These are phyloP conservation scores for Aphaenogaster ashmeadi DNA, from an alignment of 1,140 invertebrate species.

Conservation along the genomic window DNA sequence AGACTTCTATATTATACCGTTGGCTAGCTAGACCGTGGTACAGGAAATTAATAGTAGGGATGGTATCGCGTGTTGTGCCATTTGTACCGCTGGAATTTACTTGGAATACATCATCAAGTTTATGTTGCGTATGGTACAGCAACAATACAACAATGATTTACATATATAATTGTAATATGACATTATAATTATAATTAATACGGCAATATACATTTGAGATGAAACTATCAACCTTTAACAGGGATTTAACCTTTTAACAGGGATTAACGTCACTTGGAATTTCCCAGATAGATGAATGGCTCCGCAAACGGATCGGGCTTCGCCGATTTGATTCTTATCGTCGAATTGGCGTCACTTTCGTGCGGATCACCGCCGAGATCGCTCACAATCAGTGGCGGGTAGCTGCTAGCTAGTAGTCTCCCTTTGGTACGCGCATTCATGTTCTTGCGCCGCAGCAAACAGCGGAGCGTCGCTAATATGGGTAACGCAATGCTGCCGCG, in stretches of 20 bases:
- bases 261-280: conserved; percentile 7
- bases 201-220: neutral
- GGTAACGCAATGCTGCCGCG: conserved; percentile 10
- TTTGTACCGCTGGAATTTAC: conserved; percentile 73
- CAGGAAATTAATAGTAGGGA: conserved; percentile 54
- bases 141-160: conserved; percentile 1
- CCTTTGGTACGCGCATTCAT: neutral
- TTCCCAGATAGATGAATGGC: neutral
- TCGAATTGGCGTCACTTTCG: conserved; percentile 41
- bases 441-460: conserved; percentile 18
- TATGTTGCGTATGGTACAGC: conserved; percentile 12
- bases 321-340: conserved; percentile 37
- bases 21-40: conserved; percentile 20
- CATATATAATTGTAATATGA: neutral
- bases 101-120: conserved; percentile 72
- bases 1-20: conserved; percentile 47
- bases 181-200: conserved; percentile 4
- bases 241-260: neutral
- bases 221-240: neutral
- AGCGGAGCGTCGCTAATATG: neutral
- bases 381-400: neutral
- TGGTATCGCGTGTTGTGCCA: conserved; percentile 39
- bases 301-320: neutral
- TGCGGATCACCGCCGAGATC: conserved; percentile 11
- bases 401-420: neutral